phyloP scores from a whole-genome alignment of 2,797 vertebrate species.

The Parambassis ranga region DNA sequence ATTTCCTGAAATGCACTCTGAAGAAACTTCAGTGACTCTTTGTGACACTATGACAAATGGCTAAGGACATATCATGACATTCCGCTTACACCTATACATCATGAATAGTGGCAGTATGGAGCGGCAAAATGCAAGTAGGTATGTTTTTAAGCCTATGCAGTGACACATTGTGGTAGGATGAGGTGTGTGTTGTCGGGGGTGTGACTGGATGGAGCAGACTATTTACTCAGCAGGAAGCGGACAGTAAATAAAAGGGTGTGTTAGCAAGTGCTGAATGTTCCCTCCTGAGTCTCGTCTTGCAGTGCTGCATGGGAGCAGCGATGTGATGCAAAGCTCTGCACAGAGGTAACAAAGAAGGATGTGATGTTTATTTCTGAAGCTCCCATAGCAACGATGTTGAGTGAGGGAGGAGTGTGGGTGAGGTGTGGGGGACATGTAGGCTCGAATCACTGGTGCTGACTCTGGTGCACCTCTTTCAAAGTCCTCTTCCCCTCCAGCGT shows the following conservation, averaged over 20 bases:
- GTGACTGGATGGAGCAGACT: slow-evolving; percentile 45
- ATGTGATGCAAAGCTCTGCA: slow-evolving; percentile 16
- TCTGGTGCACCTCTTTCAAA: slow-evolving; percentile 36
- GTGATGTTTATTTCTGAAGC: slow-evolving; percentile 39
- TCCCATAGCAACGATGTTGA: slow-evolving; percentile 6
- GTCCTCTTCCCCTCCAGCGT: neutral
- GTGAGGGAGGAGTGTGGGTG: slow-evolving; percentile 4
- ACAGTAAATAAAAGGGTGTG: slow-evolving; percentile 64
- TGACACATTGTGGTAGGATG: slow-evolving; percentile 54
- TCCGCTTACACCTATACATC: slow-evolving; percentile 53
- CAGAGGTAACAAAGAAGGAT: slow-evolving; percentile 33
- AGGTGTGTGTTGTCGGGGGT: slow-evolving; percentile 31
- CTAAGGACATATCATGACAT: slow-evolving; percentile 36
- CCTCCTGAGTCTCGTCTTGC: slow-evolving; percentile 26
- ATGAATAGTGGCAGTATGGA: slow-evolving; percentile 23
- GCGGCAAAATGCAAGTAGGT: slow-evolving; percentile 37
- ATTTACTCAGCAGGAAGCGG: slow-evolving; percentile 52
- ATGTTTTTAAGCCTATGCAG: slow-evolving; percentile 30
- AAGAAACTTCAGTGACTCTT: neutral
- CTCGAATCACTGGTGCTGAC: slow-evolving; percentile 16
- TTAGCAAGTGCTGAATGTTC: slow-evolving; percentile 34
- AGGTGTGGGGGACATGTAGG: neutral
- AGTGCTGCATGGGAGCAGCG: neutral
- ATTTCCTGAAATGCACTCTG: no score
- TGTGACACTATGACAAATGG: slow-evolving; percentile 43